phyloP scores from a whole-genome alignment of 2,888 invertebrate species.

The Steinernema hermaphroditum region DNA sequence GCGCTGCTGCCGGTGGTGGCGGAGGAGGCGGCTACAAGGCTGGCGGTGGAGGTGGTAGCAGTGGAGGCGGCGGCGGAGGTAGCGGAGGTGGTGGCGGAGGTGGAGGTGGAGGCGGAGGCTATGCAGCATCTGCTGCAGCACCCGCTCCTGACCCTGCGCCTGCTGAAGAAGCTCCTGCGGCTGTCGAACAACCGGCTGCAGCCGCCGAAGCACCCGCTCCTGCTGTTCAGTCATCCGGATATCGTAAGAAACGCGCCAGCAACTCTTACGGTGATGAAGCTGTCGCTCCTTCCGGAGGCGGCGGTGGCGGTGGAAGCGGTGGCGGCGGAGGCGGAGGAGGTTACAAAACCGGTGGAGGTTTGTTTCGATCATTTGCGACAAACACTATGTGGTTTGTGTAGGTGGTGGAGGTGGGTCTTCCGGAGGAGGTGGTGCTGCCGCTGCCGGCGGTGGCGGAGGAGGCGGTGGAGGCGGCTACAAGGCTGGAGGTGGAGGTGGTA shows the following conservation, averaged over 20 bases:
- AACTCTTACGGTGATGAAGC: constrained; percentile 38
- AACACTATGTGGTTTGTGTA: background rate
- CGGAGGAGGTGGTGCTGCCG: constrained; percentile 23
- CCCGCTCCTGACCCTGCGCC: background rate
- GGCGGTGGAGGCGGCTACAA: constrained; percentile 20
- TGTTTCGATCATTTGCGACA: too few relatives aligned
- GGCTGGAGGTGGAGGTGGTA: background rate
- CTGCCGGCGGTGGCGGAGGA: constrained; percentile 24
- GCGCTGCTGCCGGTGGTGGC: background rate
- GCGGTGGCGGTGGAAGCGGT: too few relatives aligned
- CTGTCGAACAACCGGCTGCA: background rate
- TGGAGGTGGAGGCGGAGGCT: constrained; percentile 23
- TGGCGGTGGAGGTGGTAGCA: constrained; percentile 29
- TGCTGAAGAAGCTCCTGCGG: background rate
- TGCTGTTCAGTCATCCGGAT: constrained; percentile 32
- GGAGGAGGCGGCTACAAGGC: background rate
- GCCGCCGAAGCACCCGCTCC: constrained; percentile 13
- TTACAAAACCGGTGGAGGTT: background rate
- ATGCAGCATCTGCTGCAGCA: background rate
- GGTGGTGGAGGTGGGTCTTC: background rate
- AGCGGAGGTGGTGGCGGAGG: constrained; percentile 31
- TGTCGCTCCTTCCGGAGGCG: background rate
- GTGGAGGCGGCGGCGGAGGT: constrained; percentile 12
- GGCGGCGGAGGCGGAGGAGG: background rate
- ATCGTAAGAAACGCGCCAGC: constrained; percentile 34